A percentile compares a stretch with the other conserved stretches of the same genome.
Conservation (phyloP, 2,113 vertebrate species). For the Pipa parva region DNA sequence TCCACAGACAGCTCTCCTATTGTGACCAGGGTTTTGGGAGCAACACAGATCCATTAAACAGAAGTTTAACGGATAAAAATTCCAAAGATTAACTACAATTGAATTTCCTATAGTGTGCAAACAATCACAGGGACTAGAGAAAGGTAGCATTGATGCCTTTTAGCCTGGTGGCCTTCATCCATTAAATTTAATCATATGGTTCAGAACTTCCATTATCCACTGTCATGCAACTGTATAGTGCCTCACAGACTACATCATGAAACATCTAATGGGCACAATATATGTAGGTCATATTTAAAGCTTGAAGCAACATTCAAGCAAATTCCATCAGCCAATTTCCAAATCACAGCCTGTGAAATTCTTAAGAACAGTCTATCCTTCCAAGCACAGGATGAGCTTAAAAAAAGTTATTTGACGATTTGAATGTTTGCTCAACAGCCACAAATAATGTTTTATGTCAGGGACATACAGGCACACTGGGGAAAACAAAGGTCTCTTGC, state of each 20-base stretch:
- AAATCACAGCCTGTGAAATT: constrained; percentile 25
- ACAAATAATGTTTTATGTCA: no score
- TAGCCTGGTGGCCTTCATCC: constrained; percentile 45
- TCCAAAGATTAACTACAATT: constrained; percentile 17
- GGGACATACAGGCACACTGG: no score
- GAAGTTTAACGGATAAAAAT: constrained; percentile 3
- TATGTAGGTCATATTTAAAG: constrained; percentile 41
- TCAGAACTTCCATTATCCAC: constrained; percentile 64
- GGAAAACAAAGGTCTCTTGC: no score
- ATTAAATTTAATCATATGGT: constrained; percentile 68
- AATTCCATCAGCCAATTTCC: constrained; percentile 41
- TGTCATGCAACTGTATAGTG: constrained; percentile 53
- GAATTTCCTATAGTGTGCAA: constrained; percentile 9
- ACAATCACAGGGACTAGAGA: constrained; percentile 39
- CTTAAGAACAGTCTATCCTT: not conserved
- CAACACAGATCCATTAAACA: constrained; percentile 24
- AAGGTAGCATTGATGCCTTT: constrained; percentile 20
- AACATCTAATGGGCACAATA: not conserved
- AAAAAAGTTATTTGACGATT: no score
- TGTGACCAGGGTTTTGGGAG: constrained; percentile 1
- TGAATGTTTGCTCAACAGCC: no score
- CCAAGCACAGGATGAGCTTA: constrained; percentile 2
- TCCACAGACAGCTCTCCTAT: not conserved
- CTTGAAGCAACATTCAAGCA: constrained; percentile 7
- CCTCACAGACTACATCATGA: constrained; percentile 45